A percentile compares a stretch with the other conserved stretches of the same genome.
phyloP scores from a whole-genome alignment of 2,113 vertebrate species.

The Vanacampus margaritifer region DNA sequence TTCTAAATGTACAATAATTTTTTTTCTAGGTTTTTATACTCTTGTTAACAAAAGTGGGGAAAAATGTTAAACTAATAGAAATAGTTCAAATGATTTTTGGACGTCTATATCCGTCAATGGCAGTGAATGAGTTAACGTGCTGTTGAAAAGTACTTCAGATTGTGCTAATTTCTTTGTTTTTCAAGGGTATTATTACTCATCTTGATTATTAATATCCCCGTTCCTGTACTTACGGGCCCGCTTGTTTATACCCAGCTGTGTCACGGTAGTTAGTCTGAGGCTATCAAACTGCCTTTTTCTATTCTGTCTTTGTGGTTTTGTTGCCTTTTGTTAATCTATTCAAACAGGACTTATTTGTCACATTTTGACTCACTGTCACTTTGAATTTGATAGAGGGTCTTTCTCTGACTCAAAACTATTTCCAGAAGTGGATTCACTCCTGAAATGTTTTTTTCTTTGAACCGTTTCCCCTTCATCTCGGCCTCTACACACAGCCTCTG shows the following conservation, averaged over 20 bases:
- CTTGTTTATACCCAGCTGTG: neutral
- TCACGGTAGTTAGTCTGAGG: neutral
- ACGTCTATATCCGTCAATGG: no score
- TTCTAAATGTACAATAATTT: no score
- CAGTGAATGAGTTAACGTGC: no score
- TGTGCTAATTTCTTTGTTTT: no score
- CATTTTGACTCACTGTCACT: slow-evolving; percentile 37
- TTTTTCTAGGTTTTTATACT: no score
- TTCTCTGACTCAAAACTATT: slow-evolving; percentile 53
- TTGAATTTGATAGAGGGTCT: slow-evolving; percentile 29
- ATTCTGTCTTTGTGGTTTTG: neutral
- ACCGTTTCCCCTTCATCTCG: neutral
- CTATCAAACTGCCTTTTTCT: neutral
- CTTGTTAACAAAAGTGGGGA: no score
- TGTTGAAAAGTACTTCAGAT: no score
- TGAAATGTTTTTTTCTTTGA: slow-evolving; percentile 2
- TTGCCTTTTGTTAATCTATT: neutral
- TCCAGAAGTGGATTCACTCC: slow-evolving; percentile 21
- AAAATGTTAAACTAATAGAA: no score
- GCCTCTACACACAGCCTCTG: slow-evolving; percentile 83
- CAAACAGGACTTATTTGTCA: neutral
- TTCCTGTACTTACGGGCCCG: no score
- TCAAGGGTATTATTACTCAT: no score
- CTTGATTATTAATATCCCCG: no score
- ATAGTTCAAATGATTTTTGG: no score